Evolutionary conservation across 2,113 vertebrate species (phyloP).

Genomic region (Hyperopisus bebe): DNA sequence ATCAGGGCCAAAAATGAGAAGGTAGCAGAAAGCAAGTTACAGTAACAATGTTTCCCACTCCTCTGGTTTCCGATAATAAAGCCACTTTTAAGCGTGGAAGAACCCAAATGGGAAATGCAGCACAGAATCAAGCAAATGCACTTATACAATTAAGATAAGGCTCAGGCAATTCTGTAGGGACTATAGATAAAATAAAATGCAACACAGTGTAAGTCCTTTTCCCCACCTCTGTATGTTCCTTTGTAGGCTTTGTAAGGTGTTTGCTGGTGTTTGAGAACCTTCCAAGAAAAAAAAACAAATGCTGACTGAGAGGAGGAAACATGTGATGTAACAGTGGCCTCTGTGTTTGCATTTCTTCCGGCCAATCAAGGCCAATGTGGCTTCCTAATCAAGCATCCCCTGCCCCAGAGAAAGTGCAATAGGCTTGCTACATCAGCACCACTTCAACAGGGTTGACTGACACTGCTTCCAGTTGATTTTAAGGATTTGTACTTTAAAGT

Average conservation of each 20-base stretch:
- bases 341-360: neutral
- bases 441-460: neutral
- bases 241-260: slow-evolving; percentile 87
- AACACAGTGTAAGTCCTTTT: neutral
- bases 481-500: neutral
- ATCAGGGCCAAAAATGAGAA: neutral
- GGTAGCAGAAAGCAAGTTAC: neutral
- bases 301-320: neutral
- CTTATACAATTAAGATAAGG: neutral
- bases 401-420: neutral
- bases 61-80: neutral
- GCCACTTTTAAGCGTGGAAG: neutral
- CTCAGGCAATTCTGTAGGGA: neutral
- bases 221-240: slow-evolving; percentile 93
- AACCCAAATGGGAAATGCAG: neutral
- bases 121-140: neutral
- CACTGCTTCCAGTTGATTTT: neutral
- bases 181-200: neutral
- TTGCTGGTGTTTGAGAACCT: slow-evolving; percentile 82
- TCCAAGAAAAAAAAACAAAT: slow-evolving; percentile 26
- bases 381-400: neutral
- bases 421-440: neutral
- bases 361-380: neutral
- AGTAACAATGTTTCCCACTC: neutral
- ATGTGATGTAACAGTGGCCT: neutral